Base-by-base conservation (phyloP, 2,113 vertebrate genomes). In the Geothlypis trichas region DNA sequence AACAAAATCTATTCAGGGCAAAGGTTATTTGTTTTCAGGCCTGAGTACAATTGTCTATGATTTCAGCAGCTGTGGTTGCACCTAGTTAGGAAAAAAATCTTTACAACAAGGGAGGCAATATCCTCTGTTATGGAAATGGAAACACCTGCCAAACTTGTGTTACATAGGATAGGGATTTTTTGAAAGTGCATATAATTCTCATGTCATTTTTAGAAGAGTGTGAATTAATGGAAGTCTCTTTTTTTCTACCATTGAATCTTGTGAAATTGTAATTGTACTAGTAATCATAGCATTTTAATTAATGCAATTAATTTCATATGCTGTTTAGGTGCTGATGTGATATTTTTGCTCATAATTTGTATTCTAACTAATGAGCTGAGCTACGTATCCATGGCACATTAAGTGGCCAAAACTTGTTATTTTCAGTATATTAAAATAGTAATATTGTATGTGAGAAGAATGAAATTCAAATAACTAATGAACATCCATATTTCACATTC, bases 391-490 rank as follows among this genome's bases (percentile, higher is more conserved):
- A 8, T 52, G 71, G 51, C 19, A 35, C 42, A 51, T 66, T 63
- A 91, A 83, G 46, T 79, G 49, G 72, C 46, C 28, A 5, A 86
- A 88, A 78, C 27, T 79, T 65, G 55, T 39, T 94, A 21, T 74
- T 90, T 94, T 86, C 44, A 30, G 35, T 88, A 11, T 93, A 86
- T 94, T 91, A 88, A 94, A 94, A 49, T 44, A 42, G 46, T 87
- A 79, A 79, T 76, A 69, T 39, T 4, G 1, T 41, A 37, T 82
- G 33, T 11, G 7, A 93, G 67, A 93, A 90, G 33, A 79, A 44
- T 47, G 37, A 23, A 91, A 83, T 39, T 69, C 22, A 54, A 42
- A 28, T 37, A 78, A n/a, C 65, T 84, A 84, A 91, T 77, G 59
- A 87, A 67, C 46, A 21, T 63, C 1, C 3, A 4, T 91, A 84